Evolutionary conservation across 2,888 invertebrate species (phyloP).

Genomic region (Lissonota sp.): DNA sequence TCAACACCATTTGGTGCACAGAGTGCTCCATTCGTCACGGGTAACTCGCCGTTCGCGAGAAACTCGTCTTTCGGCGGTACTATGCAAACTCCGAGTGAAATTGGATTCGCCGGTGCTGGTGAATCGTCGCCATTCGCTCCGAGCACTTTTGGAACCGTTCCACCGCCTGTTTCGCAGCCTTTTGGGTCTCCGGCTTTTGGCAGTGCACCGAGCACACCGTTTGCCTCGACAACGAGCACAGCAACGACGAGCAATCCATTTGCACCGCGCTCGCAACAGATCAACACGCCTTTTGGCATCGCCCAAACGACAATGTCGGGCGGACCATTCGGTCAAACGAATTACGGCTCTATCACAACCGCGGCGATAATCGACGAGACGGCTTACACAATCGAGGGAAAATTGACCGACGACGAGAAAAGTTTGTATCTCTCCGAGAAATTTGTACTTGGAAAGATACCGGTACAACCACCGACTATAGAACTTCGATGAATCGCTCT

Average conservation of each 20-base stretch:
- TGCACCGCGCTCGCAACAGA: constrained; percentile 53
- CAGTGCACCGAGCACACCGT: constrained; percentile 52
- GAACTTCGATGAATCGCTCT: constrained; percentile 72
- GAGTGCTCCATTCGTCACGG: constrained; percentile 31
- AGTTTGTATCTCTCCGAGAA: constrained; percentile 72
- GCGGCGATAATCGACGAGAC: constrained; percentile 72
- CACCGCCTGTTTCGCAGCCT: constrained; percentile 36
- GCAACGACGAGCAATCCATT: constrained; percentile 64
- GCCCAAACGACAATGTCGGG: constrained; percentile 54
- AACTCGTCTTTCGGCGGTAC: constrained; percentile 45
- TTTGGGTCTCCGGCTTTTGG: constrained; percentile 47
- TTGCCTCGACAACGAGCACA: constrained; percentile 59
- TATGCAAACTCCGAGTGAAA: constrained; percentile 49
- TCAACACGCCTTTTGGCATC: constrained; percentile 62
- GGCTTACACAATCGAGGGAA: constrained; percentile 73
- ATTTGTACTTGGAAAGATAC: constrained; percentile 78
- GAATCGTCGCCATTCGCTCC: neutral
- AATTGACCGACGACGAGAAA: constrained; percentile 80
- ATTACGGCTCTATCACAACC: constrained; percentile 64
- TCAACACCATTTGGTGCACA: constrained; percentile 58
- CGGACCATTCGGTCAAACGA: constrained; percentile 68
- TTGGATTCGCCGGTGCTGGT: constrained; percentile 22
- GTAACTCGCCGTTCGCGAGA: constrained; percentile 53
- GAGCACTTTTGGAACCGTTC: constrained; percentile 19
- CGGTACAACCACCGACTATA: constrained; percentile 78